Base-by-base conservation (phyloP, 2,113 vertebrate species). In the Myodes glareolus region DNA sequence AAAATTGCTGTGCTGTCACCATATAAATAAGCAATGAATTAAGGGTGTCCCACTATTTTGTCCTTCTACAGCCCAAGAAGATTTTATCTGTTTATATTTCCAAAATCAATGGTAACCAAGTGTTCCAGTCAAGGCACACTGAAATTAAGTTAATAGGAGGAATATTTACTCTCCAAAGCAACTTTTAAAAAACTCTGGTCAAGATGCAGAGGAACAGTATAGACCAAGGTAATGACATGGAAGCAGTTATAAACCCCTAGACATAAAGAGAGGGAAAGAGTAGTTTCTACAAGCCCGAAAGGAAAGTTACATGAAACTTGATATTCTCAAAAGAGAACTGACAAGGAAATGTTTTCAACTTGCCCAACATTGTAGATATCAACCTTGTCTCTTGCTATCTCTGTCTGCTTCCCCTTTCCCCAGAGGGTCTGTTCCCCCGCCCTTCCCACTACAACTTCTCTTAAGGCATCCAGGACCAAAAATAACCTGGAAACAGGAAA, bases 81-180 rank as follows among this genome's bases (percentile, higher is more conserved):
- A 97, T 85, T 73, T 90, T 72, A 88, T 27, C 61, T 95, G 76
- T 67, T 92, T 91, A 21, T 63, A 84, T 70, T 90, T 96, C 50
- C 80, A 80, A 96, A 97, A 93, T 97, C 88, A 88, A 52, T 81
- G 72, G 50, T 47, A 96, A 88, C 33, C 52, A 84, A 85, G 67
- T 95, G 27, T 84, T 91, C 88, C n/a, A 94, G 29, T 87, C 58
- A 55, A 39, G 6, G 55, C 9, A 93, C 45, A 92, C 8, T 85
- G 75, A 94, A 94, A 96, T 93, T 63, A 95, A 65, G 21, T 45
- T 95, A 90, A 84, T 80, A 85, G 63, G 25, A 94, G 14, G 7
- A 88, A 31, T 36, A 91, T 77, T 88, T 94, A 75, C 85, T 89
- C 76, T 52, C 2, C 31, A 85, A 96, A 75, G 14, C 36, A 91